Base-by-base conservation (phyloP, 2,797 vertebrate species). In the Sebastes reedi region DNA sequence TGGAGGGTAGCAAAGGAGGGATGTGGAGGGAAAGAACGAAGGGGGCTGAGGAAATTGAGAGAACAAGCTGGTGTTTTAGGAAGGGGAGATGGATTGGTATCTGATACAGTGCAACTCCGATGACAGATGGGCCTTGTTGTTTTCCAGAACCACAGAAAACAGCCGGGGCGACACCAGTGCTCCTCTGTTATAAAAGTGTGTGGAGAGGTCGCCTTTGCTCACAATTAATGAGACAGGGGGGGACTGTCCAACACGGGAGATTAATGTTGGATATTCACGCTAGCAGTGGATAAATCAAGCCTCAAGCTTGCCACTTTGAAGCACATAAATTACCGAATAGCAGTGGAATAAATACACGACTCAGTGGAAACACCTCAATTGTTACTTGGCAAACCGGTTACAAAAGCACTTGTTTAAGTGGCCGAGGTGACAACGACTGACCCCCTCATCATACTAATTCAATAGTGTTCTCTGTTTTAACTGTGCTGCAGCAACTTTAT, bases 401-500 rank as follows among this genome's bases (percentile, higher is more conserved):
- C 11, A 75, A 82, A 87, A 79, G 69, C 56, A 67, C 68, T 82
- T 70, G 25, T 67, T 10, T 72, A 82, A 82, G 52, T 74, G 75
- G 76, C 69, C 46, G 29, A 54, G 30, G 30, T 59, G 78, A 86
- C 80, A 82, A 81, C 72, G 71, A 85, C 64, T 86, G 83, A 87
- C 83, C 87, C 25, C 25, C 54, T 80, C 79, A 74, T 91, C 82
- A 50, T 55, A 11, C 83, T 81, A 77, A 90, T 90, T 90, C 88
- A 80, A 87, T 83, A 55, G 76, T 58, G 72, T 70, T 60, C 32
- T 75, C 50, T 72, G 77, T 80, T 87, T 72, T 59, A 82, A 83
- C 78, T 39, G 72, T 72, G 82, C 81, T 55, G 59, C 69, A 65
- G 89, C 87, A 84, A 89, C 85, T 91, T 89, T 88, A 93, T 91